Percentiles rank a stretch among this genome's conserved stretches.
phyloP scores from a whole-genome alignment of 2,797 vertebrate species.

The Oryzias dopingdopingensis region DNA sequence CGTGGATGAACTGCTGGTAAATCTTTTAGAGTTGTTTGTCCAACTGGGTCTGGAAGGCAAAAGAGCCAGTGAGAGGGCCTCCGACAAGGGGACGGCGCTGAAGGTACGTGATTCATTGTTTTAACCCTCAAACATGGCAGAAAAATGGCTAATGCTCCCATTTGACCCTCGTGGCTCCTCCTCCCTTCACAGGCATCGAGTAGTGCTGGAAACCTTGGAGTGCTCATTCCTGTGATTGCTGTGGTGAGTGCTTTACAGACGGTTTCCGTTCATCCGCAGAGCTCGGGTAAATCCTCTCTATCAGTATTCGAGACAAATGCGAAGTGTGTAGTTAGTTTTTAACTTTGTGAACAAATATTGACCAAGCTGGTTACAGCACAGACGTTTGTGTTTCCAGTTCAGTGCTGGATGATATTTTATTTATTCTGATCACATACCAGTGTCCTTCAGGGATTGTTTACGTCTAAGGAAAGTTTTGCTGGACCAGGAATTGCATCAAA shows the following conservation, averaged over 20 bases:
- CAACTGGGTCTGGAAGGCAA: slow-evolving; percentile 96
- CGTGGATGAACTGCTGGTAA: slow-evolving; percentile 94
- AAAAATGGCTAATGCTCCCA: slow-evolving; percentile 18
- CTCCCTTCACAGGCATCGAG: slow-evolving; percentile 86
- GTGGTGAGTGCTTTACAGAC: slow-evolving; percentile 82
- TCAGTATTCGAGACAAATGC: slow-evolving; percentile 16
- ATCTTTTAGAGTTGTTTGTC: slow-evolving; percentile 95
- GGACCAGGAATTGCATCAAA: too few species aligned
- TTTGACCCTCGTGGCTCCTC: slow-evolving; percentile 8
- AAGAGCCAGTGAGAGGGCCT: slow-evolving; percentile 93
- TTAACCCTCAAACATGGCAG: slow-evolving; percentile 11
- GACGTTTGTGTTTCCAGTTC: slow-evolving; percentile 29
- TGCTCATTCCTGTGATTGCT: slow-evolving; percentile 97
- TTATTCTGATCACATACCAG: background rate
- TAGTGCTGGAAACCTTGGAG: slow-evolving; percentile 95
- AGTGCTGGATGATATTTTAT: background rate
- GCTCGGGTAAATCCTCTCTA: slow-evolving; percentile 14
- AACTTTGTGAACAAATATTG: slow-evolving; percentile 86
- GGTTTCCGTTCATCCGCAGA: background rate
- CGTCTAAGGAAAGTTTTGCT: too few species aligned
- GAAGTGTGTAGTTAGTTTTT: slow-evolving; percentile 62
- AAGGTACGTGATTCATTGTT: slow-evolving; percentile 77
- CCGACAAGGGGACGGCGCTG: slow-evolving; percentile 91
- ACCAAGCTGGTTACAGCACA: slow-evolving; percentile 56
- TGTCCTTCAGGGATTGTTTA: too few species aligned